Evolutionary conservation across 53 echinoderm and acorn worm species (phyloP), one percentile per base, ranked within the genome.

Genomic region (Apostichopus leukothele): DNA sequence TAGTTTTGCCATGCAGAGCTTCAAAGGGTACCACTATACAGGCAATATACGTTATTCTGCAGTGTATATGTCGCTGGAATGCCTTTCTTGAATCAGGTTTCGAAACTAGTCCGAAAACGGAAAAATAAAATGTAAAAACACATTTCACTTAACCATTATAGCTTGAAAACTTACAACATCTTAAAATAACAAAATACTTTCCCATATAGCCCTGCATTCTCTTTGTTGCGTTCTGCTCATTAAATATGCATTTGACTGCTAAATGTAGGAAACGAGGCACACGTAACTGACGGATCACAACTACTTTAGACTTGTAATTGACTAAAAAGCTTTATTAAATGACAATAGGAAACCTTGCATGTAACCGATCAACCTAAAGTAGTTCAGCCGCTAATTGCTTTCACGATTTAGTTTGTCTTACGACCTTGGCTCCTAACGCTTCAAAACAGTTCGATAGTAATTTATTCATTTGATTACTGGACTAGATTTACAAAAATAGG

Each of bases 301-400:
- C 39, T 53, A 52, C 81, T 20, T 81, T 57, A 54, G 22, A 18
- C 21, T 81, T 81, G 51, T 51, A 86, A 86, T 67, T 86, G 86
- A 23, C 86, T 86, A 86, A 86, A 86, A 86, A 86, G 86, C 86
- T 86, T 86, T 50, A 71, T 86, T 86, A 86, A 86, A 86, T 86
- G 86, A 66, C 51, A 67, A 86, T n/a, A 67, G 67, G 86, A 59
- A 86, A 71, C 50, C 63, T 27, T 86, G 86, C 86, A 81, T 81
- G 81, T 81, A 81, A 81, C 55, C 81, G 71, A 86, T 86, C 86
- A 86, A 67, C 27, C 21, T 71, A 60, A 86, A 67, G 67, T 86
- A 86, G 86, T 86, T 27, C 67, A 86, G 73, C 23, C 86, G 68
- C 67, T 86, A 86, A 86, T 86, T 86, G 68, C 86, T 27, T 27